Percentiles rank a stretch among this genome's conserved stretches.
Conservation (phyloP, 2,113 vertebrate genomes). For the Etia nguti region DNA sequence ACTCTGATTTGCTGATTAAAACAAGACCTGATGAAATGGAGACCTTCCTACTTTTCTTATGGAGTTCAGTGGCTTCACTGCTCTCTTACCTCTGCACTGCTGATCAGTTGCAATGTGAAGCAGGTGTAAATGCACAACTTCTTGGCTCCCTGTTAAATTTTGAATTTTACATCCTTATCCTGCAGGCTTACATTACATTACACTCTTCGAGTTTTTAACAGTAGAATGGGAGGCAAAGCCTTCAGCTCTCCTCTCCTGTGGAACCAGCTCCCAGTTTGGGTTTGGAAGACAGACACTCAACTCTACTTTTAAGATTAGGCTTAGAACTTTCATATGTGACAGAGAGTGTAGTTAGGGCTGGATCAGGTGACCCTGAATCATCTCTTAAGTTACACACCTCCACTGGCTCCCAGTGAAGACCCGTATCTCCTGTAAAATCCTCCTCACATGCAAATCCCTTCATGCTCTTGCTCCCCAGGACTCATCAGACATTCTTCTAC, state of each 20-base stretch:
- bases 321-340: accelerated
- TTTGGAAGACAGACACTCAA: not conserved
- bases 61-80: not conserved
- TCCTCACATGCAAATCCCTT: not conserved
- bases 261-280: not conserved
- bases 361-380: not conserved
- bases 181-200: not conserved
- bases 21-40: not conserved
- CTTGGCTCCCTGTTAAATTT: not conserved
- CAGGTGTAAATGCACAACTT: not conserved
- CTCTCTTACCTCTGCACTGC: accelerated
- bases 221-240: not conserved
- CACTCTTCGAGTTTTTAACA: not conserved
- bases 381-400: not conserved
- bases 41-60: not conserved
- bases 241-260: not conserved
- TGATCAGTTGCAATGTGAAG: not conserved
- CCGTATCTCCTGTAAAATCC: not conserved
- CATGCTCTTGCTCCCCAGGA: not conserved
- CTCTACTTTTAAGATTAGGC: not conserved
- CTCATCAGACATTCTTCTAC: not conserved
- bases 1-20: not conserved
- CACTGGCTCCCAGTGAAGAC: not conserved
- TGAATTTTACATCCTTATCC: not conserved
- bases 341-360: not conserved